Conservation (phyloP, 2,113 vertebrate species). For the Sinocyclocheilus grahami region DNA sequence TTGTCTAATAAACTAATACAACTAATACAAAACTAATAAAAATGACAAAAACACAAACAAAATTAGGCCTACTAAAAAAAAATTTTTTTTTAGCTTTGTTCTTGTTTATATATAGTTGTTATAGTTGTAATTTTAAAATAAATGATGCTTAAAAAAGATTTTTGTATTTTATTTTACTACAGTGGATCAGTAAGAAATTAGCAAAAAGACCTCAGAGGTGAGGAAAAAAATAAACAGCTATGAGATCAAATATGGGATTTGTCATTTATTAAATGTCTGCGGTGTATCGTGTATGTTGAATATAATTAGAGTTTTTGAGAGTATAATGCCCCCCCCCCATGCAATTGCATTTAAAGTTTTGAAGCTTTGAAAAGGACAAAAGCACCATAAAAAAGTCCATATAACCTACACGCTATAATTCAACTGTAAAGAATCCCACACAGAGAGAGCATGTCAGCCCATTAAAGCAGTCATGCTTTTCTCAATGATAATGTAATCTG, state of each 20-base stretch:
- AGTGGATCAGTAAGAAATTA: neutral
- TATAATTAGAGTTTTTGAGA: neutral
- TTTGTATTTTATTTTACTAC: neutral
- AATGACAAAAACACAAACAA: too few relatives aligned
- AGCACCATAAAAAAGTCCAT: neutral
- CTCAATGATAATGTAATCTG: constrained; percentile 13
- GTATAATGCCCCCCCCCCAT: neutral
- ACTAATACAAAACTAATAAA: too few relatives aligned
- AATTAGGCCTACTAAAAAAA: too few relatives aligned
- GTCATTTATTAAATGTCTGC: too few relatives aligned
- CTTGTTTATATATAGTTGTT: too few relatives aligned
- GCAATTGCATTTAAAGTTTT: neutral
- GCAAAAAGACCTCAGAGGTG: neutral
- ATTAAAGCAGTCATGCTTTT: neutral
- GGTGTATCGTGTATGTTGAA: too few relatives aligned
- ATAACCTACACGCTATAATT: neutral
- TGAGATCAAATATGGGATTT: neutral
- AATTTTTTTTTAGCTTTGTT: too few relatives aligned
- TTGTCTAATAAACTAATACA: too few relatives aligned
- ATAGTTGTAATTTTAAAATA: too few relatives aligned
- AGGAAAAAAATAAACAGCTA: neutral
- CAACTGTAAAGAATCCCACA: neutral
- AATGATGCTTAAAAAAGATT: too few relatives aligned
- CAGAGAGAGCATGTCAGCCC: neutral
- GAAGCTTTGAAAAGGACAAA: neutral